These are phyloP conservation scores for Linyphia triangularis DNA, from an alignment of 2,888 invertebrate genomes.

Conservation along the genomic window DNA sequence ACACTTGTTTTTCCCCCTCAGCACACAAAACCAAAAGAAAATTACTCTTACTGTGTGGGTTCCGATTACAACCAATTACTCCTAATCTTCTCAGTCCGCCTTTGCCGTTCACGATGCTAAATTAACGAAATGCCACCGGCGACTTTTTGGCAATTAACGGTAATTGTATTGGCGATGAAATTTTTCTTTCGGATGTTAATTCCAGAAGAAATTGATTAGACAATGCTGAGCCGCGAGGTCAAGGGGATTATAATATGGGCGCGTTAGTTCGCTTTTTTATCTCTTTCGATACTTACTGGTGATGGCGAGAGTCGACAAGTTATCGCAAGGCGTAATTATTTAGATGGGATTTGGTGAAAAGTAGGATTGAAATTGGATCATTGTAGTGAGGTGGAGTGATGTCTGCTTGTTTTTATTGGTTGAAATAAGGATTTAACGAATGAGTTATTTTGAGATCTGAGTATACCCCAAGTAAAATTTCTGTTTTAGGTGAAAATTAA, in stretches of 20 bases:
- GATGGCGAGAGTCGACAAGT: neutral
- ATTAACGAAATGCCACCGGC: constrained; percentile 64
- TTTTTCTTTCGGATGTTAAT: constrained; percentile 65
- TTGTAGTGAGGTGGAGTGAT: too few relatives aligned
- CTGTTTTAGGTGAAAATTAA: too few relatives aligned
- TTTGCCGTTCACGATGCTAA: constrained; percentile 32
- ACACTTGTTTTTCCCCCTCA: constrained; percentile 17
- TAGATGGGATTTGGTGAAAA: neutral
- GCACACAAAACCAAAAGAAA: constrained; percentile 20
- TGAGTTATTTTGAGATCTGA: too few relatives aligned
- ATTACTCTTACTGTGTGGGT: constrained; percentile 48
- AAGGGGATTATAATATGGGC: constrained; percentile 8
- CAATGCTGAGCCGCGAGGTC: constrained; percentile 42
- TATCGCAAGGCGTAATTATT: neutral
- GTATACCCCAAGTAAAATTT: too few relatives aligned
- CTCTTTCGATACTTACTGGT: neutral
- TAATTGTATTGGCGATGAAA: constrained; percentile 65
- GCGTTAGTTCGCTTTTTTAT: constrained; percentile 3
- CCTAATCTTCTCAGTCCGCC: constrained; percentile 43
- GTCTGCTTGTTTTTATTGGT: too few relatives aligned
- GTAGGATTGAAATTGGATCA: neutral
- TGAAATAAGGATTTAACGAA: too few relatives aligned
- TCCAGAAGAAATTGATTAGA: constrained; percentile 67
- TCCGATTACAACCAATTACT: constrained; percentile 64
- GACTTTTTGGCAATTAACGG: constrained; percentile 59